Conservation (phyloP, 2,113 vertebrate species). For the Chroicocephalus ridibundus region DNA sequence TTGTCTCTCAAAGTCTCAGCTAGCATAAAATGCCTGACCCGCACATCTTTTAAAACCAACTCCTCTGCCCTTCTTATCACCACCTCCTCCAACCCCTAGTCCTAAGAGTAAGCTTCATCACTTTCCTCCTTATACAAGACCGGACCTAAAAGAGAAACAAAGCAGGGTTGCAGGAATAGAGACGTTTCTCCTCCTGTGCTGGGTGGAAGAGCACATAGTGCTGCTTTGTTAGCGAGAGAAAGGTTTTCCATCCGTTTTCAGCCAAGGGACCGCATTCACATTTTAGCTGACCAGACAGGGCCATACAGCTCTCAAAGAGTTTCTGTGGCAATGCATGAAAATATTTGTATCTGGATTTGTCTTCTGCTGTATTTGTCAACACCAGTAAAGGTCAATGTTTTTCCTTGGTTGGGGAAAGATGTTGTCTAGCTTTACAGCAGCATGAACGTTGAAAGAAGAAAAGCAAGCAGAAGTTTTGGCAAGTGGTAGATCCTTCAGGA, state of each 20-base stretch:
- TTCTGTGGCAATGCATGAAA: constrained; percentile 60
- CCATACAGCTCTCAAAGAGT: not conserved
- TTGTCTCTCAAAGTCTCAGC: not conserved
- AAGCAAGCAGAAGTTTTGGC: constrained; percentile 41
- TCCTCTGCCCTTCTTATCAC: not conserved
- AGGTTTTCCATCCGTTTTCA: constrained; percentile 4
- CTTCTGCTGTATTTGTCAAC: constrained; percentile 59
- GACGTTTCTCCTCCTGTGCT: not conserved
- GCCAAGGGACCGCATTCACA: constrained; percentile 7
- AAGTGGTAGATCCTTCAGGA: not conserved
- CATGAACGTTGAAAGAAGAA: constrained; percentile 20
- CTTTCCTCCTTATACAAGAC: not conserved
- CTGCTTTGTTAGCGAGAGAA: not conserved
- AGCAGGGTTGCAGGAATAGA: not conserved
- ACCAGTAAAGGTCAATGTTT: constrained; percentile 51
- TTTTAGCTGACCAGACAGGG: constrained; percentile 25
- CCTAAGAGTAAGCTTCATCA: not conserved
- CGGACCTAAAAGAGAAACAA: not conserved
- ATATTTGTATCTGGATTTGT: constrained; percentile 68
- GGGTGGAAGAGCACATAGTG: not conserved
- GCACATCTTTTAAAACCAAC: not conserved
- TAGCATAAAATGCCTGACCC: not conserved
- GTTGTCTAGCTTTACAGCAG: constrained; percentile 11
- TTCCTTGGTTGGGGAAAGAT: constrained; percentile 27
- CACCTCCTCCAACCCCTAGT: not conserved